Base-by-base conservation (phyloP, 2,113 vertebrate genomes). In the Recurvirostra avosetta region DNA sequence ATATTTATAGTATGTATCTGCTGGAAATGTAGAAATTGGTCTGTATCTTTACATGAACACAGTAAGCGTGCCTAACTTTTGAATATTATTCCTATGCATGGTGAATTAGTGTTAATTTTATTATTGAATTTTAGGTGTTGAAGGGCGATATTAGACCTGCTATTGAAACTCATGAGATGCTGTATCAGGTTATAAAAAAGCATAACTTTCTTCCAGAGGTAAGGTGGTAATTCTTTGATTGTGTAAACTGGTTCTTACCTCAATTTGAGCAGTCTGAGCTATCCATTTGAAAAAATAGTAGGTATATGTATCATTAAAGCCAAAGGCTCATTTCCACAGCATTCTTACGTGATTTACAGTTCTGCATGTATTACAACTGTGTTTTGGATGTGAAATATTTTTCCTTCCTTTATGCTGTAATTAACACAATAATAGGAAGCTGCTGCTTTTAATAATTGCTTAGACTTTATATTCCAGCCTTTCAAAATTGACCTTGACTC, bases 141-240 rank as follows among this genome's bases (percentile, higher is more conserved):
- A 99, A 99, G 96, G 99, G 99, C 15, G 99, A 99, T 92, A 99
- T 99, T 84, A 99, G 99, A 22, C 99, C 99, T 81, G 99, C 99
- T 86, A 99, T 99, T 90, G 99, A 99, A 98, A 99, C 99, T 81
- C 99, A 99, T 77, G 99, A 99, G 98, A 99, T 99, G 99, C 97
- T 99, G 43, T 99, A 99, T 97, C 99, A 99, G 96, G 99, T 99
- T 89, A 99, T 99, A 95, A 99, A 99, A 98, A 99, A 99, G 94
- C 99, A 99, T 97, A 99, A 99, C 97, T 99, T 99, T 92, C 98
- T 99, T 86, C 99, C 99, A 41, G 99, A 99, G 99, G 99, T 99
- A 98, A 98, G 96, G 13, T 38, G 27, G 34, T 78, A 25, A 70
- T 62, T 79, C 75, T 58, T 83, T 66, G 13, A 25, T 71, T 2